A percentile compares a stretch with the other conserved stretches of the same genome.
phyloP scores from a whole-genome alignment of 2,113 vertebrate species.

The Australoheros scitulus region DNA sequence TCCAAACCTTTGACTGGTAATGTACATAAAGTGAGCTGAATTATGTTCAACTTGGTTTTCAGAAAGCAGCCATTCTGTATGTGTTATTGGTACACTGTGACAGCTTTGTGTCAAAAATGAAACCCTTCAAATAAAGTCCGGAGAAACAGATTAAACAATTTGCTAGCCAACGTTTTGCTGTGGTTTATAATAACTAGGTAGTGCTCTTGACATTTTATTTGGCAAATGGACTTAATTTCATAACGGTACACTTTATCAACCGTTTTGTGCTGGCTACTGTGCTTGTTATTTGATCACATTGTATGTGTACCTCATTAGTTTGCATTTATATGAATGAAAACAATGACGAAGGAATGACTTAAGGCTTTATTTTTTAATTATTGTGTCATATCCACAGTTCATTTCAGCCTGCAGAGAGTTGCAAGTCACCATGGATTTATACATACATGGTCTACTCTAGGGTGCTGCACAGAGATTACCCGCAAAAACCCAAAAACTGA shows the following conservation, averaged over 20 bases:
- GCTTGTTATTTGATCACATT: background rate
- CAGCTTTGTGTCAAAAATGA: background rate
- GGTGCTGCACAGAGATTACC: background rate
- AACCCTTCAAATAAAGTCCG: constrained; percentile 6
- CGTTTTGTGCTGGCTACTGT: background rate
- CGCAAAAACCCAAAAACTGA: background rate
- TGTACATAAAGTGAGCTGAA: background rate
- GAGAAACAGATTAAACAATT: constrained; percentile 14
- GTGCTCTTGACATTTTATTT: background rate
- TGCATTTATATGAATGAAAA: constrained; percentile 10
- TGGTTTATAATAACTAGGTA: background rate
- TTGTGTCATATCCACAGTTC: background rate
- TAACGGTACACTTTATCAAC: background rate
- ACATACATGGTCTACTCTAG: background rate
- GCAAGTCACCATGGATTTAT: background rate
- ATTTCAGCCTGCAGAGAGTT: background rate
- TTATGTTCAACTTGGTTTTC: background rate
- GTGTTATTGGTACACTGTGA: constrained; percentile 11
- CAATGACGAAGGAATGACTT: background rate
- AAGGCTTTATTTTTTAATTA: background rate
- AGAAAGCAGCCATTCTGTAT: background rate
- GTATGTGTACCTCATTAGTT: background rate
- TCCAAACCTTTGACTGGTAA: no score
- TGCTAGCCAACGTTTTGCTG: background rate
- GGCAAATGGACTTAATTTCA: background rate